A percentile compares a stretch with the other conserved stretches of the same genome.
phyloP scores from a whole-genome alignment of 2,888 invertebrate genomes.

The Amiota mariae region DNA sequence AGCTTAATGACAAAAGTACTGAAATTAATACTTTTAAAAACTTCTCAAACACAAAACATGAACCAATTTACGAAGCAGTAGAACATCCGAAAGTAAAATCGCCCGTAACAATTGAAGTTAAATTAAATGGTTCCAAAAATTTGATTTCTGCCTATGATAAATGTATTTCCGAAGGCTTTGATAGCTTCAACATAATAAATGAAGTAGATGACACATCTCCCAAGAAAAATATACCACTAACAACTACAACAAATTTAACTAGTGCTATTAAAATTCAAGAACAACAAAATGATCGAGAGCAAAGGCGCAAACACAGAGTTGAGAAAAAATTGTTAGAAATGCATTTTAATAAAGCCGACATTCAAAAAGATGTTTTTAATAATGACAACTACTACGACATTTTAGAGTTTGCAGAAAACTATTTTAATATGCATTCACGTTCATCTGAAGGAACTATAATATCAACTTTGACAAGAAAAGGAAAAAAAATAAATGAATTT shows the following conservation, averaged over 20 bases:
- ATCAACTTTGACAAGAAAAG: constrained; percentile 87
- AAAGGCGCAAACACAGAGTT: constrained; percentile 87
- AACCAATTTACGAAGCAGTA: constrained; percentile 91
- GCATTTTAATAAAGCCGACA: constrained; percentile 75
- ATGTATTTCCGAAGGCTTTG: neutral
- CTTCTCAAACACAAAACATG: constrained; percentile 70
- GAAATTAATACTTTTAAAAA: neutral
- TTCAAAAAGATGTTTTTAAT: constrained; percentile 69
- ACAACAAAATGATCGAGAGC: constrained; percentile 80
- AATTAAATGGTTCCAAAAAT: constrained; percentile 13
- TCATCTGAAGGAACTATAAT: constrained; percentile 91
- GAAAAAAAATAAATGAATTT: constrained; percentile 83
- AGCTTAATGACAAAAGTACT: neutral
- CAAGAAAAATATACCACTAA: neutral
- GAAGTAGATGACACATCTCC: neutral
- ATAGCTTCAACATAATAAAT: neutral
- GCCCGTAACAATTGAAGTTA: constrained; percentile 28
- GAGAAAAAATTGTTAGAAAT: constrained; percentile 90
- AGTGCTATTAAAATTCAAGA: constrained; percentile 12
- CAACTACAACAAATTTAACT: neutral
- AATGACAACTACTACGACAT: constrained; percentile 85
- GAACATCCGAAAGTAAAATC: constrained; percentile 76
- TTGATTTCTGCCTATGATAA: neutral
- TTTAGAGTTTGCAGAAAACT: constrained; percentile 93
- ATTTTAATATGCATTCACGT: constrained; percentile 91